Conservation (phyloP, 2,888 invertebrate genomes). For the Oeneis ivallda region DNA sequence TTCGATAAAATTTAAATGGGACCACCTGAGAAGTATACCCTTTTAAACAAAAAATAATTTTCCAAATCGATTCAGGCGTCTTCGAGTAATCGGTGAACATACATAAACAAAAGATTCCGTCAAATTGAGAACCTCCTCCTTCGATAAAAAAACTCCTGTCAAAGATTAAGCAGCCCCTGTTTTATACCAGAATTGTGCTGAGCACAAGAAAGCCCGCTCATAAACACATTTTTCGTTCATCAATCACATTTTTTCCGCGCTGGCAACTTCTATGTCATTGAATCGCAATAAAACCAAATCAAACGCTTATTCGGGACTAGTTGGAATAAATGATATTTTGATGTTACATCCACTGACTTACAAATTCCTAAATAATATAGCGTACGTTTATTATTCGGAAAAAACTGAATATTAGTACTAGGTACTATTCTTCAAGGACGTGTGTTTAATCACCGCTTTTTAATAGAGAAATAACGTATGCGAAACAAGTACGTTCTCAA, state of each 20-base stretch:
- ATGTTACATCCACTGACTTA: slow-evolving; percentile 5
- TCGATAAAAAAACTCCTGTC: too few species aligned
- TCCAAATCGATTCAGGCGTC: too few species aligned
- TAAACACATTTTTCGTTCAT: slow-evolving; percentile 15
- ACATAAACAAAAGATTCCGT: too few species aligned
- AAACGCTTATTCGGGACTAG: slow-evolving; percentile 9
- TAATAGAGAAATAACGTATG: too few species aligned
- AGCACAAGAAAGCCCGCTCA: not conserved
- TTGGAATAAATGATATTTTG: slow-evolving; percentile 20
- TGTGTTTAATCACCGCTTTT: too few species aligned
- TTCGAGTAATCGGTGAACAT: too few species aligned
- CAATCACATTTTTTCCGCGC: slow-evolving; percentile 17
- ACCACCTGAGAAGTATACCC: too few species aligned
- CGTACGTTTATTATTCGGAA: not conserved
- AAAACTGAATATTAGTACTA: not conserved
- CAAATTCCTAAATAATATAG: not conserved
- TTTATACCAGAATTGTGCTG: not conserved
- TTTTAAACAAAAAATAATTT: too few species aligned
- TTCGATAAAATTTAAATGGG: too few species aligned
- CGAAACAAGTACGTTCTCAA: too few species aligned
- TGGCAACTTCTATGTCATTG: slow-evolving; percentile 9
- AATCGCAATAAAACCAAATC: slow-evolving; percentile 19
- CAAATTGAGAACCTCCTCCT: too few species aligned
- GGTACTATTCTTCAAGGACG: too few species aligned
- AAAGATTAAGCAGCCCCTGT: not conserved